Evolutionary conservation across 2,113 vertebrate genomes (phyloP), one percentile per base, ranked within the genome.

Genomic region (Poeciliopsis occidentalis): DNA sequence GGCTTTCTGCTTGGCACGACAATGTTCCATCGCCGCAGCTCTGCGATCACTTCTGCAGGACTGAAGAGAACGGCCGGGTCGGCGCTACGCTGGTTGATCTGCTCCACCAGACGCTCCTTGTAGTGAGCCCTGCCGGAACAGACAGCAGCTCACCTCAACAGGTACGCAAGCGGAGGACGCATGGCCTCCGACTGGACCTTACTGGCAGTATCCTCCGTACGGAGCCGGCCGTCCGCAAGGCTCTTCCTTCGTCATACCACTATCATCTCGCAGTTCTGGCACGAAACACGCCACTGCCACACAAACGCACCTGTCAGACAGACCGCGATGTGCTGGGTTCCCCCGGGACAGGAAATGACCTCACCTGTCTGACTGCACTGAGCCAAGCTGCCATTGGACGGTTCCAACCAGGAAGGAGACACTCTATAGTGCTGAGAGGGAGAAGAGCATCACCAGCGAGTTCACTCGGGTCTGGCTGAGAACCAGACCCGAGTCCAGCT

Each of bases 21-120:
- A 0, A 93, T 17, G 2, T 71, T 73, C 92, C 92, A 95, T 4
- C 94, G 89, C 54, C 79, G 79, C 6, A 94, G 74, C 81, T 94
- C 94, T 0, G 78, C 80, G 31, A 57, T 75, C 60, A 94, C 78
- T 81, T 94, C 93, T 0, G 71, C 44, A 0, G 15, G 19, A 22
- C 78, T 80, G 17, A 93, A 91, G 37, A 95, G 76, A 7, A 90
- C 84, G 0, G 67, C 91, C 0, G 94, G 94, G 76, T 95, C 94
- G 3, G 89, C 84, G 19, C 3, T 22, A 29, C 79, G 83, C 65
- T 81, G 76, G 74, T 94, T 92, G n/a, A 94, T 82, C 57, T 93
- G 74, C 83, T 94, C 93, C 81, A 94, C 94, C 80, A 95, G 68
- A 62, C 47, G 81, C 84, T 95, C 94, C 81, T 94, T 94, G 60